phyloP scores from a whole-genome alignment of 2,797 vertebrate genomes.

The Craterocephalus amniculus region DNA sequence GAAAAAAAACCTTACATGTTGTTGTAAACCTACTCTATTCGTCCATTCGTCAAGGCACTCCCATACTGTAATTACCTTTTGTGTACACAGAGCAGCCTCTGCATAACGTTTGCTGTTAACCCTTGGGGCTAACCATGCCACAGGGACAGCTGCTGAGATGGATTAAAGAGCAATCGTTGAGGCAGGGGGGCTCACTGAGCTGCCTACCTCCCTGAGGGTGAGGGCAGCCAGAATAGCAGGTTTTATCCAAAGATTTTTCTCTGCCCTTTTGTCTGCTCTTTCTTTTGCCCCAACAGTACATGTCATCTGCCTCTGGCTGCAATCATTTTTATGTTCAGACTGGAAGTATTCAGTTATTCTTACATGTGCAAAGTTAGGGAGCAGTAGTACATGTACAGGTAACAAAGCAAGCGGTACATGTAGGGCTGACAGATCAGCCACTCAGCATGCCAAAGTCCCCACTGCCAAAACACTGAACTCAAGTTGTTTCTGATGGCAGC shows the following conservation, averaged over 20 bases:
- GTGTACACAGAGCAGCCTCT: slow-evolving; percentile 15
- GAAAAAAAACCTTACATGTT: slow-evolving; percentile 4
- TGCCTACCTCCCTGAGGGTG: slow-evolving; percentile 48
- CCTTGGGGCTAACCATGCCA: slow-evolving; percentile 43
- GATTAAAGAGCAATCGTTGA: slow-evolving; percentile 75
- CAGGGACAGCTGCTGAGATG: slow-evolving; percentile 57
- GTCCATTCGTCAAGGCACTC: slow-evolving; percentile 26
- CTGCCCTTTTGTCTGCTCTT: neutral
- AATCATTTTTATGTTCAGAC: neutral
- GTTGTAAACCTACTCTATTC: slow-evolving; percentile 12
- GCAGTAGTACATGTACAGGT: neutral
- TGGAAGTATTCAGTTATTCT: slow-evolving; percentile 1
- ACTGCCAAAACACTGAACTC: neutral
- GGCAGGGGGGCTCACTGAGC: slow-evolving; percentile 57
- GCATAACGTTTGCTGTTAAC: slow-evolving; percentile 39
- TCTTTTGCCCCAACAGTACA: slow-evolving; percentile 3
- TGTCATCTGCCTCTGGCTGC: slow-evolving; percentile 40
- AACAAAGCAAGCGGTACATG: neutral
- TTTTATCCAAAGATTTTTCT: slow-evolving; percentile 42
- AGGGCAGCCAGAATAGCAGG: slow-evolving; percentile 37
- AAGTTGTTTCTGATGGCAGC: neutral
- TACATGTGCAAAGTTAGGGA: too few relatives aligned
- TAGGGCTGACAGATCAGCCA: neutral
- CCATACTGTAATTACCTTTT: slow-evolving; percentile 19
- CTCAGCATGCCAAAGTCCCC: neutral